A percentile compares a stretch with the other conserved stretches of the same genome.
These are phyloP conservation scores for Cossypha dichroa DNA, from an alignment of 2,797 vertebrate genomes.

Conservation along the genomic window DNA sequence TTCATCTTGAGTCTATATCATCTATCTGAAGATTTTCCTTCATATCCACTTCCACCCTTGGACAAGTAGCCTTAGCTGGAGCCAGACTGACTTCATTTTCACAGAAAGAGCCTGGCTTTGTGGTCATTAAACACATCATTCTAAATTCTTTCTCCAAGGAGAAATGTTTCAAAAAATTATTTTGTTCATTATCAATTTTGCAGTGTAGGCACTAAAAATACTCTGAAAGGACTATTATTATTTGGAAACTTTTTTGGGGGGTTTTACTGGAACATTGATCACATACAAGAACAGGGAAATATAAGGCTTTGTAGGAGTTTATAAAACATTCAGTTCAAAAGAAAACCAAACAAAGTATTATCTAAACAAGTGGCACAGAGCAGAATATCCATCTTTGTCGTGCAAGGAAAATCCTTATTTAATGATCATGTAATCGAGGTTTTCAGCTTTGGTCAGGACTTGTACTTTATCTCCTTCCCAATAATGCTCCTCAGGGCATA, in stretches of 20 bases:
- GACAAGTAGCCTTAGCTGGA: background rate
- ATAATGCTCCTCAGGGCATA: background rate
- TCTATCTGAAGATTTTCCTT: background rate
- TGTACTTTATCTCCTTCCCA: background rate
- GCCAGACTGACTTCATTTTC: background rate
- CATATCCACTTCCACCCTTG: background rate
- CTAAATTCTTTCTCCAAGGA: background rate
- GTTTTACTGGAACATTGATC: background rate
- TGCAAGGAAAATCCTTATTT: slow-evolving; percentile 4
- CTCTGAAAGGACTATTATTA: background rate
- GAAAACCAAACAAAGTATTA: background rate
- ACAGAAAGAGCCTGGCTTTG: background rate
- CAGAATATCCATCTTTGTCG: background rate
- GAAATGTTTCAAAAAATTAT: background rate
- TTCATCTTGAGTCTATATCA: background rate
- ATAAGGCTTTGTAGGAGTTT: background rate
- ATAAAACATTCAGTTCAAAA: background rate
- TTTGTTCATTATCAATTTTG: background rate
- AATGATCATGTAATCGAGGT: background rate
- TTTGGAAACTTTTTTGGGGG: background rate
- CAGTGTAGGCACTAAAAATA: background rate
- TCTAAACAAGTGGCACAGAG: background rate
- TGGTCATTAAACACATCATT: background rate
- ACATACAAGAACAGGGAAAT: background rate
- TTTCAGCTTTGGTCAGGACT: background rate